phyloP scores from a whole-genome alignment of 2,888 invertebrate species.

The Netelia melanura region DNA sequence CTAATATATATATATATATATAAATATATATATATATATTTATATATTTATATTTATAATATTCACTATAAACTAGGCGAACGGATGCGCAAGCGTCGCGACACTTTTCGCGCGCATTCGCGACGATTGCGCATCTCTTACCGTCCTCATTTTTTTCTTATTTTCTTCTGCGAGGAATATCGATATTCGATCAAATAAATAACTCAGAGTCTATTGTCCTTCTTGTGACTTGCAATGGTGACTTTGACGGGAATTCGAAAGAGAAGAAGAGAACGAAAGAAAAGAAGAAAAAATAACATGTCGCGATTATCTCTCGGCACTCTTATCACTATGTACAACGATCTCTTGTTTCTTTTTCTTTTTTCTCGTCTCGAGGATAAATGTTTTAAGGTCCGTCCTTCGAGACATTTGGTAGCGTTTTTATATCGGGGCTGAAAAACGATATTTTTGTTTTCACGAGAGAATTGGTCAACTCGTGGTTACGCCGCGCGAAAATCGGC shows the following conservation, averaged over 20 bases:
- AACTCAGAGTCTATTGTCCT: conserved; percentile 59
- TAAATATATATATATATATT: conserved; percentile 54
- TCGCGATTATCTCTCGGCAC: conserved; percentile 17
- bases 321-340: conserved; percentile 55
- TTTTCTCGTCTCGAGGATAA: conserved; percentile 9
- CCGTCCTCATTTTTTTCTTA: conserved; percentile 16
- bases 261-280: neutral
- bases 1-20: conserved; percentile 62
- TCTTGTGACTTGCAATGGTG: conserved; percentile 17
- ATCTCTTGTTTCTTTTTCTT: neutral
- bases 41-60: conserved; percentile 65
- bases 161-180: conserved; percentile 74
- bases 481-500: conserved; percentile 71
- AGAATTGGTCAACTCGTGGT: conserved; percentile 57
- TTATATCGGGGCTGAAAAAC: conserved; percentile 15
- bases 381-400: conserved; percentile 3
- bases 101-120: conserved; percentile 10
- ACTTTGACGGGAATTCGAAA: neutral
- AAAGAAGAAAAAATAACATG: conserved; percentile 10
- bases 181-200: conserved; percentile 75
- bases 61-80: conserved; percentile 50
- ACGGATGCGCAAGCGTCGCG: conserved; percentile 46
- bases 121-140: conserved; percentile 24
- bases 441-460: conserved; percentile 16
- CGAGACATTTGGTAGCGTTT: conserved; percentile 63